phyloP scores from a whole-genome alignment of 2,113 vertebrate genomes.

The Cephalopterus ornatus region DNA sequence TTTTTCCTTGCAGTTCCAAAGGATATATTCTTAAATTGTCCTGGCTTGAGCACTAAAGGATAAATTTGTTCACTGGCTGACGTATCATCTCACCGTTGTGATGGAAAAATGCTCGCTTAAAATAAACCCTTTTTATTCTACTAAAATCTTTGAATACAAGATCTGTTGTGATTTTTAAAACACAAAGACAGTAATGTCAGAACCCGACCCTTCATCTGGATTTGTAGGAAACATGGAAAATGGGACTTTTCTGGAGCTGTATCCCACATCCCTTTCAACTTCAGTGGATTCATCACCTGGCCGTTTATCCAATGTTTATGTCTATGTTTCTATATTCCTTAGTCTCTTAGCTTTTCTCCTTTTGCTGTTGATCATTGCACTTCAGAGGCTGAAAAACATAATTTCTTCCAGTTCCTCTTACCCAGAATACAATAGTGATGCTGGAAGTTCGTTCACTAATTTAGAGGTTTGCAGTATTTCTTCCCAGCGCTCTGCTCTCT shows the following conservation, averaged over 20 bases:
- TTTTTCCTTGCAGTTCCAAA: neutral
- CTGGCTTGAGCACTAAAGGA: neutral
- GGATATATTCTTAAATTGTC: neutral
- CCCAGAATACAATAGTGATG: conserved; percentile 88
- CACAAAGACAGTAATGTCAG: conserved; percentile 66
- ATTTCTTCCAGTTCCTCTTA: conserved; percentile 92
- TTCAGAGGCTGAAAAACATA: conserved; percentile 96
- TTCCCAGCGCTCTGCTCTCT: conserved; percentile 88
- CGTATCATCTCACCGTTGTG: neutral
- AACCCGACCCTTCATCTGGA: conserved; percentile 59
- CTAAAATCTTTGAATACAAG: conserved; percentile 21
- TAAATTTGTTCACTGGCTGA: neutral
- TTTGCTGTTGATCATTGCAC: conserved; percentile 88
- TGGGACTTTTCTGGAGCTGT: conserved; percentile 85
- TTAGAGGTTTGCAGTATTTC: conserved; percentile 96
- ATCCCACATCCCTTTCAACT: conserved; percentile 85
- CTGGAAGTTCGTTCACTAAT: conserved; percentile 94
- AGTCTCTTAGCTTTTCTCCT: conserved; percentile 92
- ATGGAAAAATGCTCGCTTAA: neutral
- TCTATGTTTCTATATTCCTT: conserved; percentile 96
- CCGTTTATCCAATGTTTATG: conserved; percentile 84
- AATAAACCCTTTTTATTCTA: neutral
- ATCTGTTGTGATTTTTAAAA: conserved; percentile 12
- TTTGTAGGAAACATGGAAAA: conserved; percentile 76
- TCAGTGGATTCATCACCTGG: conserved; percentile 79